phyloP scores from a whole-genome alignment of 2,888 invertebrate species.

The Drosophila cognata region DNA sequence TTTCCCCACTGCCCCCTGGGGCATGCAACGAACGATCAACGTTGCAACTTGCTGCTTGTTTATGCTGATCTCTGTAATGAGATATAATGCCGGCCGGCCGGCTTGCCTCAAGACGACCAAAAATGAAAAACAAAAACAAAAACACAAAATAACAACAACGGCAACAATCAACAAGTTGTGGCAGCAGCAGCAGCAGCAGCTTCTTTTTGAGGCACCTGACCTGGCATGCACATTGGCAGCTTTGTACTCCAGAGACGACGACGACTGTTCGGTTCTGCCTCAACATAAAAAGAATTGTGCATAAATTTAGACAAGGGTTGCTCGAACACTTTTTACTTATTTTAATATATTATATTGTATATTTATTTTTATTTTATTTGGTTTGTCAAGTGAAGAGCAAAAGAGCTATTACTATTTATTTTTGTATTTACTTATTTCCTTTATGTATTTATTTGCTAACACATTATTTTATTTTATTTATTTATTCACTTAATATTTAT shows the following conservation, averaged over 20 bases:
- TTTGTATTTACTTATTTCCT: background rate
- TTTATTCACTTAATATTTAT: background rate
- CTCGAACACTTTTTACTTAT: background rate
- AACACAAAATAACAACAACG: conserved; percentile 11
- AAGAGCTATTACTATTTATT: background rate
- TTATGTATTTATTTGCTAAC: too few relatives aligned
- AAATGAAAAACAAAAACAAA: conserved; percentile 20
- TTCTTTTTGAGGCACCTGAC: conserved; percentile 59
- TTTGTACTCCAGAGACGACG: conserved; percentile 38
- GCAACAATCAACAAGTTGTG: conserved; percentile 24
- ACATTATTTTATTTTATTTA: background rate
- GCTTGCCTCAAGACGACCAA: conserved; percentile 43
- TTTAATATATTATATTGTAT: background rate
- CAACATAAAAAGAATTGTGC: conserved; percentile 31
- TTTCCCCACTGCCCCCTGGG: conserved; percentile 21
- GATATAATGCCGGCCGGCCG: conserved; percentile 79
- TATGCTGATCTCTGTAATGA: conserved; percentile 80
- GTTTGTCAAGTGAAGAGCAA: background rate
- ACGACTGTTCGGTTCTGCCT: conserved; percentile 27
- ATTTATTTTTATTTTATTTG: background rate
- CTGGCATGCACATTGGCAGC: conserved; percentile 44
- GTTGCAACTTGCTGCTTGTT: conserved; percentile 58
- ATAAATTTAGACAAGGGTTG: conserved; percentile 35
- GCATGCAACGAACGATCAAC: conserved; percentile 47
- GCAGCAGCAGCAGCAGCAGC: conserved; percentile 23